A percentile compares a stretch with the other conserved stretches of the same genome.
phyloP scores from a whole-genome alignment of 2,797 vertebrate genomes.

The Parauchenoglanis ngamensis region DNA sequence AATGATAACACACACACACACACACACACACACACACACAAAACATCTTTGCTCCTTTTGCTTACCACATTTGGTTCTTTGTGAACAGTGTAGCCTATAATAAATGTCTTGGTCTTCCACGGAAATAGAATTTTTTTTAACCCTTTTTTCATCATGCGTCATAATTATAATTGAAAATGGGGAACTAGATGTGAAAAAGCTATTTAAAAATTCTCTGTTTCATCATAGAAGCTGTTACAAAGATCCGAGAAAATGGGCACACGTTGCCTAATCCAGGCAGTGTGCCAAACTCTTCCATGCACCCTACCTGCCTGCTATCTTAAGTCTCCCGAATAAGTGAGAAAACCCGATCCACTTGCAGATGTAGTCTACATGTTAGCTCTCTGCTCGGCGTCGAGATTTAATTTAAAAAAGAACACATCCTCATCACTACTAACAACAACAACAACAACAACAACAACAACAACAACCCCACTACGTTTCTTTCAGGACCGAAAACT shows the following conservation, averaged over 20 bases:
- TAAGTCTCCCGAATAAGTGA: conserved; percentile 75
- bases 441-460: not conserved
- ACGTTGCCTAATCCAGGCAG: conserved; percentile 78
- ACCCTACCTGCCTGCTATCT: conserved; percentile 83
- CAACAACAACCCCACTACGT: not conserved
- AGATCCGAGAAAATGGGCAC: conserved; percentile 69
- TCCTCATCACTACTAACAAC: not conserved
- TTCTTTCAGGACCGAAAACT: conserved; percentile 65
- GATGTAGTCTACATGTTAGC: conserved; percentile 70
- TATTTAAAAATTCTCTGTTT: conserved; percentile 30
- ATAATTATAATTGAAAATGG: not conserved
- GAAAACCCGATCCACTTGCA: conserved; percentile 74
- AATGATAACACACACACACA: not conserved
- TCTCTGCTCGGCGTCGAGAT: conserved; percentile 72
- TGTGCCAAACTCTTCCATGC: conserved; percentile 80
- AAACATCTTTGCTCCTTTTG: not conserved
- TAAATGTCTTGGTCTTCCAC: not conserved
- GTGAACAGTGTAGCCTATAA: not conserved
- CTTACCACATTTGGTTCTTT: not conserved
- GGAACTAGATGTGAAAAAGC: not conserved
- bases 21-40: not conserved
- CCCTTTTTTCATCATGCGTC: not conserved
- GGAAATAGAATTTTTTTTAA: not conserved
- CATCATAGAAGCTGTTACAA: conserved; percentile 44
- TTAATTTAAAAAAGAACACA: conserved; percentile 55